Conservation (phyloP, 1,140 invertebrate genomes). For the Tribolium madens region DNA sequence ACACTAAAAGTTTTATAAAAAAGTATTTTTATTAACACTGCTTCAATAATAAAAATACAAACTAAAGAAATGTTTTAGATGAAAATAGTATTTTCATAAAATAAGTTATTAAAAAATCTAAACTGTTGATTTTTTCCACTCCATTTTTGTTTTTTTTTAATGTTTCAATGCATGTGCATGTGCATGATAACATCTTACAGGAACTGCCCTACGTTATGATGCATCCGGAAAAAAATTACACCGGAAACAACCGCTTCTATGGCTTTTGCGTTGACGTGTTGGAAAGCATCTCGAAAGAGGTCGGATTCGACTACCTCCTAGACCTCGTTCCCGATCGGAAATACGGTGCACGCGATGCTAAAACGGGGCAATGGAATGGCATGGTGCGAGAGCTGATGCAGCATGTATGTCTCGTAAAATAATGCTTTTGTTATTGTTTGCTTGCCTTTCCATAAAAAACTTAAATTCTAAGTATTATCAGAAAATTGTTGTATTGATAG, state of each 20-base stretch:
- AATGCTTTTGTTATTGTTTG: constrained; percentile 12
- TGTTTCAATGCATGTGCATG: constrained; percentile 28
- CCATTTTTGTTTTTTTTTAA: not conserved
- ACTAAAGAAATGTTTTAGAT: too few relatives aligned
- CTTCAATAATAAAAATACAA: too few relatives aligned
- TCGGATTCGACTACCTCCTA: constrained; percentile 82
- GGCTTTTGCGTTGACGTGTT: constrained; percentile 87
- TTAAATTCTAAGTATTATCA: not conserved
- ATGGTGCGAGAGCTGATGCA: constrained; percentile 84
- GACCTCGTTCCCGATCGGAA: constrained; percentile 81
- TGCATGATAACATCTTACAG: constrained; percentile 63
- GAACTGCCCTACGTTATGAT: constrained; percentile 81
- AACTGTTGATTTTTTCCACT: too few relatives aligned
- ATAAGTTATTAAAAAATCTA: too few relatives aligned
- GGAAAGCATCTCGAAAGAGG: constrained; percentile 72
- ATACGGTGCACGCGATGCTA: constrained; percentile 79
- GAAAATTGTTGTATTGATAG: constrained; percentile 67
- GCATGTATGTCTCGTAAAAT: constrained; percentile 69
- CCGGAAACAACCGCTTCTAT: constrained; percentile 79
- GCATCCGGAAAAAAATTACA: constrained; percentile 73
- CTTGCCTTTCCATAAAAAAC: not conserved
- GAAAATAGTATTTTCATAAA: too few relatives aligned
- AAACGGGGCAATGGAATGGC: constrained; percentile 84
- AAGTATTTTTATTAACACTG: too few relatives aligned
- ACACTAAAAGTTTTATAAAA: too few relatives aligned